Evolutionary conservation across 2,888 invertebrate species (phyloP).

Genomic region (Scaptomyza tumidula): DNA sequence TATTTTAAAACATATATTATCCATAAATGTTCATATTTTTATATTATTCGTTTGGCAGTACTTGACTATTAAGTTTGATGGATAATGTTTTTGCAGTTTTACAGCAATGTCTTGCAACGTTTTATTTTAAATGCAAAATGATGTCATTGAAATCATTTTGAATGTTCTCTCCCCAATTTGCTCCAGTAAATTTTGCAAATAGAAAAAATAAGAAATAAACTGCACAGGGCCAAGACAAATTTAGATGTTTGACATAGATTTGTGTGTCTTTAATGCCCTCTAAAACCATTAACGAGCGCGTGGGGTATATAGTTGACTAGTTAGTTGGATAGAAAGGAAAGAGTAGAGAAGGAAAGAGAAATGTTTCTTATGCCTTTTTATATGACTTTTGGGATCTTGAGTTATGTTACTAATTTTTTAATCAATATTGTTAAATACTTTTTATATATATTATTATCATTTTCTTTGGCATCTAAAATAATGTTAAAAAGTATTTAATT

Average conservation of each 20-base stretch:
- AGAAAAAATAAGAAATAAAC: conserved; percentile 28
- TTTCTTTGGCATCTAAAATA: too few species aligned
- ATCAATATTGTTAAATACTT: too few species aligned
- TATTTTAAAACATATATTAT: not conserved
- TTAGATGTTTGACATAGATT: conserved; percentile 72
- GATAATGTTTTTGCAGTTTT: too few species aligned
- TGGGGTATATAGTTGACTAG: conserved; percentile 1
- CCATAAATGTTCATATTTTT: not conserved
- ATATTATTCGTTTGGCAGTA: not conserved
- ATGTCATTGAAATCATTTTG: conserved; percentile 52
- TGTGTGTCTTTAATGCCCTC: conserved; percentile 53
- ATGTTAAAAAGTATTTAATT: too few species aligned
- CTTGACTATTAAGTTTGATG: too few species aligned
- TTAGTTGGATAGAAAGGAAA: not conserved
- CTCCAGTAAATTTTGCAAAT: conserved; percentile 56
- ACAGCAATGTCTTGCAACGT: not conserved
- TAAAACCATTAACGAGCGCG: not conserved
- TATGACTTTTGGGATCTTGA: too few species aligned
- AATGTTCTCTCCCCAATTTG: conserved; percentile 24
- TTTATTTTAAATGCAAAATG: conserved; percentile 24
- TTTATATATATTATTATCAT: too few species aligned
- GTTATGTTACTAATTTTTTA: too few species aligned
- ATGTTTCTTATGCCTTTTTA: too few species aligned
- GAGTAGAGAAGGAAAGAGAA: too few species aligned
- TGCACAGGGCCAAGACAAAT: conserved; percentile 70